Evolutionary conservation across 2,113 vertebrate species (phyloP), one percentile per base, ranked within the genome.

Genomic region (Nicator chloris): DNA sequence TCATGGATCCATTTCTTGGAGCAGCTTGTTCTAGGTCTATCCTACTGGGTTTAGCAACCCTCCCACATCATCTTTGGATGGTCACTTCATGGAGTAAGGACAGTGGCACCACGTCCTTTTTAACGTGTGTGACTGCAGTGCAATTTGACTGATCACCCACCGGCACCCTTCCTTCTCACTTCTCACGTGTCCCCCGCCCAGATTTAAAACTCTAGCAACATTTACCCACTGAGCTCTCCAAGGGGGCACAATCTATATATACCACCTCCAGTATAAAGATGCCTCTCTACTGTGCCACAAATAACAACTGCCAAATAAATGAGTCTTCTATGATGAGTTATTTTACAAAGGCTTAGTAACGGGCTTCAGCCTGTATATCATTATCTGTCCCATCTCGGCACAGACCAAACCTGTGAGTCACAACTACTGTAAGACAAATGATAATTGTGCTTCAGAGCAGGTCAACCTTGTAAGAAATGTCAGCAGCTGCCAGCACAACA

Each of bases 71-170:
- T n/a, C 39, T 86, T 20, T 40, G 39, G 39, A 66, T 76, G 1
- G 3, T 60, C 10, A 10, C 19, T 49, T 57, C 3, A 15, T 4
- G 10, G 39, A 76, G n/a, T 56, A 77, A 81, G n/a, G 27, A 42
- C 22, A 24, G 47, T 5, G 24, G 21, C 65, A 60, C 27, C 40
- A 10, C 3, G 3, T 39, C 23, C 33, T 27, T 82, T 71, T 59
- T 22, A n/a, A 56, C 0, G 1, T 7, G 49, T 28, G 35, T 40
- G 33, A 59, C 53, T 1, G 1, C 22, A 31, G 24, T 15, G 23
- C 85, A 35, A 5, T 47, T 51, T 6, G 40, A 70, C 27, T 53
- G 7, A 54, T 7, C 9, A 8, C 15, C 27, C 1, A 1, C 17
- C 40, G 31, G 57, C 13, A 27, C 31, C 33, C 20, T 65, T 57